phyloP scores from a whole-genome alignment of 1,140 invertebrate genomes.

The Brachystomella parvula region DNA sequence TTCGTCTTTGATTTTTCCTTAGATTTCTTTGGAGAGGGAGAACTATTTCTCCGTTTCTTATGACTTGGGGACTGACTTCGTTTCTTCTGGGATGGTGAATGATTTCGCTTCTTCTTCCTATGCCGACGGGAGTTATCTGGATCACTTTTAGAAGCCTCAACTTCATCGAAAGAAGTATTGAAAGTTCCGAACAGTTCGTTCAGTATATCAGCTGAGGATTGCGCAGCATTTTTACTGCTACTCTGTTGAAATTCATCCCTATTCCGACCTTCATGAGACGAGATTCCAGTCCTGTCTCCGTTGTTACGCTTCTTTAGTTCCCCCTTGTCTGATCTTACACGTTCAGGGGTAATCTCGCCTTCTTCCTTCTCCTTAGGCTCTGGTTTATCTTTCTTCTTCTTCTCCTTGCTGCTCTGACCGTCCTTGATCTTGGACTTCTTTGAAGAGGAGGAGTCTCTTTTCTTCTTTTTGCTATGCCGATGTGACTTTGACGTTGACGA shows the following conservation, averaged over 20 bases:
- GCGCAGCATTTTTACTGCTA: no score
- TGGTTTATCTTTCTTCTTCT: slow-evolving; percentile 3
- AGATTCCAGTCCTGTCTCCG: no score
- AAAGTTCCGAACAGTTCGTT: no score
- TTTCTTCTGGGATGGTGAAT: neutral
- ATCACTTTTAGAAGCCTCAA: no score
- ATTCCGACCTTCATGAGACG: no score
- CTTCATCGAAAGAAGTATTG: no score
- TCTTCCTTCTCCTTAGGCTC: slow-evolving; percentile 7
- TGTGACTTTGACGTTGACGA: neutral
- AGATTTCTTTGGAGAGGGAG: neutral
- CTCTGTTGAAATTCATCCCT: no score
- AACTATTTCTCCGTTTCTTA: neutral
- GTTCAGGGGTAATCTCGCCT: slow-evolving; percentile 37
- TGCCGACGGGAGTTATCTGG: neutral
- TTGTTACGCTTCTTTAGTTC: slow-evolving; percentile 9
- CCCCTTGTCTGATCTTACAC: slow-evolving; percentile 39
- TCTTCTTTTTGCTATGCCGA: slow-evolving; percentile 14
- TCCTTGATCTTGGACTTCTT: slow-evolving; percentile 3
- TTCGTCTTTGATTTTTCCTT: neutral
- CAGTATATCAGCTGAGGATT: no score
- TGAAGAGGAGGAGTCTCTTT: no score
- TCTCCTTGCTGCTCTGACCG: neutral
- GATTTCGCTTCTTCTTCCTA: neutral
- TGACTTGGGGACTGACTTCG: neutral